phyloP scores from a whole-genome alignment of 2,797 vertebrate species.

The Bovichtus variegatus region DNA sequence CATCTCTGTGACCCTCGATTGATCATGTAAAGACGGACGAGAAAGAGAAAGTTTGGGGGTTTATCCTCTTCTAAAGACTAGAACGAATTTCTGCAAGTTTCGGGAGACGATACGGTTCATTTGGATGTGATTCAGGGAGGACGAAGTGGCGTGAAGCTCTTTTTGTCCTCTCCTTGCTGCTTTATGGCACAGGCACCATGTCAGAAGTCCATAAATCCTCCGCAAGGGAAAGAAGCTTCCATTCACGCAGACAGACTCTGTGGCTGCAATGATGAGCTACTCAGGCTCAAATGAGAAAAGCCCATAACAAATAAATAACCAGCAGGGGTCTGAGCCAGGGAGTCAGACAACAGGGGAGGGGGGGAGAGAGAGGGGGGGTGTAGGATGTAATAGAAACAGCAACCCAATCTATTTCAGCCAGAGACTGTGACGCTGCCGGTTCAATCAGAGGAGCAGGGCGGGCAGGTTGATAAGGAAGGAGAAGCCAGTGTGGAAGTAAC shows the following conservation, averaged over 20 bases:
- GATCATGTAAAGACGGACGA: background rate
- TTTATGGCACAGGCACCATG: constrained; percentile 34
- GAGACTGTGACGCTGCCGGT: constrained; percentile 53
- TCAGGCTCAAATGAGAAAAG: constrained; percentile 79
- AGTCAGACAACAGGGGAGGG: constrained; percentile 37
- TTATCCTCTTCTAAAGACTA: background rate
- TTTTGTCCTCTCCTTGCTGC: constrained; percentile 26
- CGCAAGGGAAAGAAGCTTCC: constrained; percentile 46
- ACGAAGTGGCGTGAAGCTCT: background rate
- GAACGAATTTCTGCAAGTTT: constrained; percentile 6
- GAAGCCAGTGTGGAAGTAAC: constrained; percentile 50
- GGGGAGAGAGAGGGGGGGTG: background rate
- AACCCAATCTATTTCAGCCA: constrained; percentile 70
- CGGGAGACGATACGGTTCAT: constrained; percentile 1
- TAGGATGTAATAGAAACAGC: constrained; percentile 68
- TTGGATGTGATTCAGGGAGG: constrained; percentile 24
- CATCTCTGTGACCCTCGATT: background rate
- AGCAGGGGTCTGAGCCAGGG: constrained; percentile 44
- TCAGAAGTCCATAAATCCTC: constrained; percentile 77
- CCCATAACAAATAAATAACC: constrained; percentile 80
- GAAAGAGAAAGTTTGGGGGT: background rate
- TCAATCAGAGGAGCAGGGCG: constrained; percentile 58
- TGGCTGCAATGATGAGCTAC: constrained; percentile 74
- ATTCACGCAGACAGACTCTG: constrained; percentile 54
- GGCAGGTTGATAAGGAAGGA: constrained; percentile 54